Evolutionary conservation across 2,113 vertebrate species (phyloP).

Genomic region (Catharus minimus): DNA sequence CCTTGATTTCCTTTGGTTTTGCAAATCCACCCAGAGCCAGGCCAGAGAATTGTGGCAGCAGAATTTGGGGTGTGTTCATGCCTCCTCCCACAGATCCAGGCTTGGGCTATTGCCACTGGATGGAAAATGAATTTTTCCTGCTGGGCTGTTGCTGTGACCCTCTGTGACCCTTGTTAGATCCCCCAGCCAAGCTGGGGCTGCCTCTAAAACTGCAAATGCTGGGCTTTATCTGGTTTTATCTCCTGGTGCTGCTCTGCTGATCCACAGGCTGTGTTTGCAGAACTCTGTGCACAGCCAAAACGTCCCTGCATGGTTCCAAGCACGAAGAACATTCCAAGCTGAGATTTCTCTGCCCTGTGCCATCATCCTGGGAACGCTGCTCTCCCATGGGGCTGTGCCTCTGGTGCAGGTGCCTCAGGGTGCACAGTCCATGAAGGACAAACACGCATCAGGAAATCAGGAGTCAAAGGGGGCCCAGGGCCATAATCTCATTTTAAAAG

Average conservation of each 20-base stretch:
- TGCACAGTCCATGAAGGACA: not conserved
- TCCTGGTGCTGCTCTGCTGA: fast-evolving
- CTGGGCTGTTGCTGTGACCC: not conserved
- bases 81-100: not conserved
- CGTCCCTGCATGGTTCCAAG: fast-evolving
- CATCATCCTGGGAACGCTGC: fast-evolving
- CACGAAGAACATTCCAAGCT: not conserved
- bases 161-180: not conserved
- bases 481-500: not conserved
- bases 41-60: not conserved
- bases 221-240: not conserved
- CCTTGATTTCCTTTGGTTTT: not conserved
- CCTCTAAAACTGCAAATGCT: not conserved
- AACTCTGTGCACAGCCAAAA: fast-evolving
- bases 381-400: not conserved
- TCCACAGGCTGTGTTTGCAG: not conserved
- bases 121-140: not conserved
- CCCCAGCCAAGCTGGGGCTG: not conserved
- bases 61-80: fast-evolving
- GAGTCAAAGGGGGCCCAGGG: not conserved
- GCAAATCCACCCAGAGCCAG: not conserved
- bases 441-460: not conserved
- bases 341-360: not conserved
- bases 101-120: not conserved
- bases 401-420: not conserved